Percentiles rank a stretch among this genome's conserved stretches.
Evolutionary conservation across 2,888 invertebrate species (phyloP).

Genomic region (Eupelmus urozonus): DNA sequence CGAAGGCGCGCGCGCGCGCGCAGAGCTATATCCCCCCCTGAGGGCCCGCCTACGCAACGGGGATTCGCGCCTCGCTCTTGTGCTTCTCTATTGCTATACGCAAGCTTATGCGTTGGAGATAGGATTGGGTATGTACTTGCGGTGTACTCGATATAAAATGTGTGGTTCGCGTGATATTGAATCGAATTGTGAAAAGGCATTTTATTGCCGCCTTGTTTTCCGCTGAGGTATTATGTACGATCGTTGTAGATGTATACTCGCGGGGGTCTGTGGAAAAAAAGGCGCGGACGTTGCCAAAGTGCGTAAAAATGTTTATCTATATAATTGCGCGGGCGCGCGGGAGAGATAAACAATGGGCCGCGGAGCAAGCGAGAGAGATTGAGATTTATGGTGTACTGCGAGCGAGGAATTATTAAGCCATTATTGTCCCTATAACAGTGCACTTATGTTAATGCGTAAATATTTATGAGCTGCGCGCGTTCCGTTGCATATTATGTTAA

Average conservation of each 20-base stretch:
- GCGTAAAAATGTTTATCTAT: background rate
- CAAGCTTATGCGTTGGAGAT: background rate
- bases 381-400: background rate
- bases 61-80: constrained; percentile 17
- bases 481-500: background rate
- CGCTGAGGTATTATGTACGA: background rate
- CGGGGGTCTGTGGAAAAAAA: background rate
- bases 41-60: constrained; percentile 21
- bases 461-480: background rate
- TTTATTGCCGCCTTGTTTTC: constrained; percentile 13
- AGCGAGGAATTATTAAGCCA: constrained; percentile 18
- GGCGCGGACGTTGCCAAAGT: background rate
- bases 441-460: constrained; percentile 4
- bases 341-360: background rate
- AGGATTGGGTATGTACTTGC: background rate
- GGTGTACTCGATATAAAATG: background rate
- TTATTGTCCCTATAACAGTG: constrained; percentile 6
- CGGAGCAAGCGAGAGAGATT: too few species aligned
- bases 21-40: background rate
- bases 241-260: background rate
- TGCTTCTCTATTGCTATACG: background rate
- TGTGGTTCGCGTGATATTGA: background rate
- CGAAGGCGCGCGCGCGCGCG: constrained; percentile 29
- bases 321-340: background rate
- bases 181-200: constrained; percentile 30